A percentile compares a stretch with the other conserved stretches of the same genome.
These are phyloP conservation scores for Vanessa tameamea DNA, from an alignment of 1,140 invertebrate species.

Conservation along the genomic window DNA sequence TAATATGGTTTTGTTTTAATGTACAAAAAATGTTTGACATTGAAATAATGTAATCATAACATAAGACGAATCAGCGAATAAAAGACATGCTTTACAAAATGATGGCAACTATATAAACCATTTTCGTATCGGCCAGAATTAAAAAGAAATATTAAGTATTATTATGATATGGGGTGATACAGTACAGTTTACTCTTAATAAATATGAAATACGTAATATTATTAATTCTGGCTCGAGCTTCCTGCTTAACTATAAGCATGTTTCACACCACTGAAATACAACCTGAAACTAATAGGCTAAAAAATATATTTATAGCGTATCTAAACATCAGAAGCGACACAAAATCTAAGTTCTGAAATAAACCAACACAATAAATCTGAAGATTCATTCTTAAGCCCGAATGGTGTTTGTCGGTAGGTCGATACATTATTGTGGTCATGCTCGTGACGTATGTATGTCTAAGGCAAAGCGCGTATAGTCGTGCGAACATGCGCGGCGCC, in stretches of 20 bases:
- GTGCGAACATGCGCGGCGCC: constrained; percentile 38
- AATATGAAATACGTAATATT: neutral
- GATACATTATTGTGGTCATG: constrained; percentile 20
- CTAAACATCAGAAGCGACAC: constrained; percentile 30
- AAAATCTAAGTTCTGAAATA: constrained; percentile 33
- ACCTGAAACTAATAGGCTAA: constrained; percentile 13
- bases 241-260: neutral
- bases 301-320: constrained; percentile 28
- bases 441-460: constrained; percentile 33
- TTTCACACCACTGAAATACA: constrained; percentile 7
- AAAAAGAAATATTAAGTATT: neutral
- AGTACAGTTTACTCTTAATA: too few relatives aligned
- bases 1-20: neutral
- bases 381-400: constrained; percentile 24
- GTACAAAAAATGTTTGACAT: constrained; percentile 1
- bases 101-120: constrained; percentile 8
- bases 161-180: too few relatives aligned
- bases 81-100: constrained; percentile 29
- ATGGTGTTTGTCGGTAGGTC: constrained; percentile 17
- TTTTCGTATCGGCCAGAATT: constrained; percentile 1
- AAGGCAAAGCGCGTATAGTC: constrained; percentile 35
- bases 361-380: constrained; percentile 32
- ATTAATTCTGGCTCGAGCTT: constrained; percentile 4
- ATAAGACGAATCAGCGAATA: constrained; percentile 16
- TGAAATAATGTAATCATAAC: constrained; percentile 2